Percentiles rank a stretch among this genome's conserved stretches.
phyloP scores from a whole-genome alignment of 2,113 vertebrate genomes.

The Myotis davidii region DNA sequence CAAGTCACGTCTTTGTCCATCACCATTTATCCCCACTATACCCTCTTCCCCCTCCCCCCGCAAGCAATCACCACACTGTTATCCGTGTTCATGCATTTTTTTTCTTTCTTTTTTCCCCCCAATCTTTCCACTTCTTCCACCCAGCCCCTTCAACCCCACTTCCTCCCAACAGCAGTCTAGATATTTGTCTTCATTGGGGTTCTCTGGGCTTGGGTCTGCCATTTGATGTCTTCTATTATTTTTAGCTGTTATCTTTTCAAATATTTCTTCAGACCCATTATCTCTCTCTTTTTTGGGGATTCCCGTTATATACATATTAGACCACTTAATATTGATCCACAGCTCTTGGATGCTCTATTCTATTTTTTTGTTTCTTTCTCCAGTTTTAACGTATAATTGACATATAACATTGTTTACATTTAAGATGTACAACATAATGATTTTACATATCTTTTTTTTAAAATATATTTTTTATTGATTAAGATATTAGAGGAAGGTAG shows the following conservation, averaged over 20 bases:
- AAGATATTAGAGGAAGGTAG: too few species aligned
- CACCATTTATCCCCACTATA: too few species aligned
- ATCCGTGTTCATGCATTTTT: too few species aligned
- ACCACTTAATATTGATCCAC: not conserved
- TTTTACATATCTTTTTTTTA: not conserved
- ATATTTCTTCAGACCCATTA: not conserved
- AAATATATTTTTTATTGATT: too few species aligned
- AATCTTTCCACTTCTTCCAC: too few species aligned
- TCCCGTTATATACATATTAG: not conserved
- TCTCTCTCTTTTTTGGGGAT: not conserved
- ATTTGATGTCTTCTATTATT: not conserved
- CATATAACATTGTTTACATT: not conserved
- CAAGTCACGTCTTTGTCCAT: too few species aligned
- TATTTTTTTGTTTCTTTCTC: not conserved
- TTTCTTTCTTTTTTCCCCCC: too few species aligned
- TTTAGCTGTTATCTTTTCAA: not conserved
- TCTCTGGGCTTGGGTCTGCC: not conserved
- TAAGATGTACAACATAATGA: not conserved
- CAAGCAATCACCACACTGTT: too few species aligned
- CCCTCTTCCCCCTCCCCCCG: too few species aligned
- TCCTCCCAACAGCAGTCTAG: not conserved
- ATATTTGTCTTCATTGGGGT: conserved; percentile 3
- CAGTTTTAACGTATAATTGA: not conserved
- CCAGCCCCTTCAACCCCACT: too few species aligned
- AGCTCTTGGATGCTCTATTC: not conserved